phyloP scores from a whole-genome alignment of 2,888 invertebrate species.

The Blera fallax region DNA sequence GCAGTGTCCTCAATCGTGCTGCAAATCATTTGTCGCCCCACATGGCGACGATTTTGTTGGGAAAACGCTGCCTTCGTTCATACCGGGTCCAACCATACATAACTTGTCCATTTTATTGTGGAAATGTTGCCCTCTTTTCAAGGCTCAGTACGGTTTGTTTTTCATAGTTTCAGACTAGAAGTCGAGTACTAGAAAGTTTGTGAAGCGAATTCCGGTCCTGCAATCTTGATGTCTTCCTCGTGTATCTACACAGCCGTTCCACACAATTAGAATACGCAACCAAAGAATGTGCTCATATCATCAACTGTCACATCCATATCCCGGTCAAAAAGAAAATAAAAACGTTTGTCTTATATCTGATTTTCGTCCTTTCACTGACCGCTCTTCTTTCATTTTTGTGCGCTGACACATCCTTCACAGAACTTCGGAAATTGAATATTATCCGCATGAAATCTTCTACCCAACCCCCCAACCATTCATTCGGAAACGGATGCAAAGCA shows the following conservation, averaged over 20 bases:
- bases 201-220: too few species aligned
- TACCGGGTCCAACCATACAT: too few species aligned
- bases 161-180: too few species aligned
- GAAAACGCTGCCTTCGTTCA: too few species aligned
- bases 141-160: too few species aligned
- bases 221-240: background rate
- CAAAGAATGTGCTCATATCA: background rate
- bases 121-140: too few species aligned
- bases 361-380: background rate
- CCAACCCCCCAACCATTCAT: background rate
- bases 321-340: background rate
- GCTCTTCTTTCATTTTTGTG: background rate
- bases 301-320: constrained; percentile 6
- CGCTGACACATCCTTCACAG: constrained; percentile 10
- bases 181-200: too few species aligned
- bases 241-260: background rate
- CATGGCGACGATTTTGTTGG: too few species aligned
- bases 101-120: too few species aligned
- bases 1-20: too few species aligned
- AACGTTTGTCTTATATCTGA: background rate
- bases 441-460: background rate
- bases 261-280: background rate
- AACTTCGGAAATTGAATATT: background rate
- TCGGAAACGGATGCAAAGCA: constrained; percentile 28
- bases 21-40: too few species aligned